Conservation (phyloP, 2,797 vertebrate species). For the Myotis daubentonii region DNA sequence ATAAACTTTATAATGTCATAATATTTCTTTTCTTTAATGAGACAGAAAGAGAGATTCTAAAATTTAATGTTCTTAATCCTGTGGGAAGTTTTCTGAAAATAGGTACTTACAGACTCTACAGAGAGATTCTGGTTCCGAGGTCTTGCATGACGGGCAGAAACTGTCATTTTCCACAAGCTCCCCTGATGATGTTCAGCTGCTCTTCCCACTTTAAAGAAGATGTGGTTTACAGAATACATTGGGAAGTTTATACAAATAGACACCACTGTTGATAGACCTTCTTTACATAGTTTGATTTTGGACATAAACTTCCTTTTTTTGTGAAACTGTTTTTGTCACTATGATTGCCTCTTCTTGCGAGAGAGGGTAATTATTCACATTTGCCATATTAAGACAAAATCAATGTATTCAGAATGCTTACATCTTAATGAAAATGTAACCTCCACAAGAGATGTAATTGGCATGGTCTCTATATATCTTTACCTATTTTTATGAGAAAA, state of each 20-base stretch:
- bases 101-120: not conserved
- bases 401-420: not conserved
- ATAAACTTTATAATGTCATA: not conserved
- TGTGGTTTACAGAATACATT: not conserved
- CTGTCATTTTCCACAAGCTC: not conserved
- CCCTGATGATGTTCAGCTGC: not conserved
- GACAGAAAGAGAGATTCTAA: not conserved
- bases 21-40: conserved; percentile 34
- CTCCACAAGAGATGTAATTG: not conserved
- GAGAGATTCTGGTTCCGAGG: not conserved
- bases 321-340: not conserved
- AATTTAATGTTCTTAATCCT: conserved; percentile 31
- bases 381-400: conserved; percentile 31
- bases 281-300: not conserved
- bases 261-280: not conserved
- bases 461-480: not conserved
- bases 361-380: conserved; percentile 33
- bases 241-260: not conserved
- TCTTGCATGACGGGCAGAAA: not conserved
- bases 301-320: not conserved
- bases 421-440: conserved; percentile 26
- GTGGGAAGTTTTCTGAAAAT: not conserved
- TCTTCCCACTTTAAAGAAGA: not conserved
- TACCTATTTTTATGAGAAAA: not conserved
- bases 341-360: not conserved